Percentiles rank a stretch among this genome's conserved stretches.
Conservation (phyloP, 2,888 invertebrate species). For the Microdon myrmicae region DNA sequence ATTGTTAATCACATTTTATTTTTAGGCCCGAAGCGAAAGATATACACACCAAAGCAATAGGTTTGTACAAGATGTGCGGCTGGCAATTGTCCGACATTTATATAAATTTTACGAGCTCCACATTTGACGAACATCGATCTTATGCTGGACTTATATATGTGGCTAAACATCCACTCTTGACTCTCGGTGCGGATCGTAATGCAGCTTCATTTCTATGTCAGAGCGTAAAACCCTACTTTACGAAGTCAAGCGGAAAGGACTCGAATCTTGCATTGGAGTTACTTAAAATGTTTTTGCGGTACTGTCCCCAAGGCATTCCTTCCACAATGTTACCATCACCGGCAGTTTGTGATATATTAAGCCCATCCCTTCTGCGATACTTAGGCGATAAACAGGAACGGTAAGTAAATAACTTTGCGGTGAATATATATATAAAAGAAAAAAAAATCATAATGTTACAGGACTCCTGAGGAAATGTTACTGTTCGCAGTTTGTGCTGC, state of each 20-base stretch:
- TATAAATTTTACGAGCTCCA: slow-evolving; percentile 59
- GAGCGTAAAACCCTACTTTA: slow-evolving; percentile 59
- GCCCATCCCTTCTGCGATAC: slow-evolving; percentile 61
- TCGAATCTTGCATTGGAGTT: slow-evolving; percentile 62
- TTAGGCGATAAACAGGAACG: slow-evolving; percentile 57
- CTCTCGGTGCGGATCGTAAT: slow-evolving; percentile 61
- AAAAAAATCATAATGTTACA: too few relatives aligned
- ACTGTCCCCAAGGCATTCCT: slow-evolving; percentile 61
- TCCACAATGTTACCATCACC: slow-evolving; percentile 62
- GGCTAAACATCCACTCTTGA: slow-evolving; percentile 60
- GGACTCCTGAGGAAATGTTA: slow-evolving; percentile 60
- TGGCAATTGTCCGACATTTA: slow-evolving; percentile 60
- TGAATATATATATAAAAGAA: too few relatives aligned
- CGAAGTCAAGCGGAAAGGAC: slow-evolving; percentile 57
- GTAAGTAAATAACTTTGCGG: too few relatives aligned
- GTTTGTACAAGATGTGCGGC: slow-evolving; percentile 66
- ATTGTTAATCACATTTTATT: too few relatives aligned
- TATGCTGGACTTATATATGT: slow-evolving; percentile 63
- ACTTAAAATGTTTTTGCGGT: slow-evolving; percentile 63
- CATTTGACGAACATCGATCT: slow-evolving; percentile 55
- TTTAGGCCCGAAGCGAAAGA: too few relatives aligned
- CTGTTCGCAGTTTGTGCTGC: slow-evolving; percentile 62
- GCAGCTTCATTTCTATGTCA: slow-evolving; percentile 61
- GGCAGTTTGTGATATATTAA: slow-evolving; percentile 63
- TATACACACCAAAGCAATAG: slow-evolving; percentile 63